phyloP scores from a whole-genome alignment of 1,140 invertebrate genomes.

The Penaeus indicus region DNA sequence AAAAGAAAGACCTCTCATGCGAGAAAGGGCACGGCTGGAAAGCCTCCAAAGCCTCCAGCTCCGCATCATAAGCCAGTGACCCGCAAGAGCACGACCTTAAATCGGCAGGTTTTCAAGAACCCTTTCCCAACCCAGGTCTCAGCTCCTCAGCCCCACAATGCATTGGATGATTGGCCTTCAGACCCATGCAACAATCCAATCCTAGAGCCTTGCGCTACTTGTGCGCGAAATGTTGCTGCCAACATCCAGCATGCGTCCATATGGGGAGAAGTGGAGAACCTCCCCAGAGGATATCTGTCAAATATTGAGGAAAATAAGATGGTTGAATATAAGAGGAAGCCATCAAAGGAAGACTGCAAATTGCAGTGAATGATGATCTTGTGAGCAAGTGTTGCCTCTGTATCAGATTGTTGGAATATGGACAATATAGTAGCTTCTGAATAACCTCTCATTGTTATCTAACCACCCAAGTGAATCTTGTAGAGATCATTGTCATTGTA shows the following conservation, averaged over 20 bases:
- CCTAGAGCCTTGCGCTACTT: conserved; percentile 64
- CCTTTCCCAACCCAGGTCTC: conserved; percentile 30
- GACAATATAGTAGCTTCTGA: too few species aligned
- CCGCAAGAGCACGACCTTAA: conserved; percentile 36
- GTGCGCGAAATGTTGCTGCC: conserved; percentile 61
- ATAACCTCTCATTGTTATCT: too few species aligned
- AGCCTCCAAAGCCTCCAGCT: conserved; percentile 54
- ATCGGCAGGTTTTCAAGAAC: conserved; percentile 56
- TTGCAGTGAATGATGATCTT: conserved; percentile 53
- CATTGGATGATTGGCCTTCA: conserved; percentile 33
- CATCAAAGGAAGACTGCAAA: conserved; percentile 64
- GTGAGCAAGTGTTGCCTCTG: not conserved
- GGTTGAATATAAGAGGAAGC: conserved; percentile 51
- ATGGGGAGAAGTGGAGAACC: conserved; percentile 58
- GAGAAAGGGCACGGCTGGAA: conserved; percentile 35
- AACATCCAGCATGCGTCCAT: conserved; percentile 65
- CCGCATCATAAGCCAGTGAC: conserved; percentile 45
- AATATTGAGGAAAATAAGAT: conserved; percentile 59
- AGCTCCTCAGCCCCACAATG: conserved; percentile 48
- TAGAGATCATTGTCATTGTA: too few species aligned
- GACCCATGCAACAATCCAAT: conserved; percentile 57
- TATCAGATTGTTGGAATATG: too few species aligned
- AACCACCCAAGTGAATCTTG: too few species aligned
- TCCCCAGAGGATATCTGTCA: conserved; percentile 55
- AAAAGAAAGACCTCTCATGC: conserved; percentile 44